These are phyloP conservation scores for Tiaroga cobitis DNA, from an alignment of 2,797 vertebrate genomes.

Conservation along the genomic window DNA sequence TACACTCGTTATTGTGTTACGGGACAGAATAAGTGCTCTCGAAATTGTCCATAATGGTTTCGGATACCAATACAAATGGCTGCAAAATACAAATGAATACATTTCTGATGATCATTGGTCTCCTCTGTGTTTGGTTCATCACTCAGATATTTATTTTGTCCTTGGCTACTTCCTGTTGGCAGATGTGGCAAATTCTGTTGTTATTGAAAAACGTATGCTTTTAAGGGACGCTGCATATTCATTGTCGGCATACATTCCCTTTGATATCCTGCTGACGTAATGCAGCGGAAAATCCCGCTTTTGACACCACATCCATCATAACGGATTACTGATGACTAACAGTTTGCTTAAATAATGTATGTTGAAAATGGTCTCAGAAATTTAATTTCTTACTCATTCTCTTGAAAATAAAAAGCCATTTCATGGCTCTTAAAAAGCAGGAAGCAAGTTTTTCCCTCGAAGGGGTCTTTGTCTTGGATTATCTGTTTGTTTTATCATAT, in stretches of 20 bases:
- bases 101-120: conserved; percentile 2
- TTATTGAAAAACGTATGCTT: conserved; percentile 38
- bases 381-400: conserved; percentile 43
- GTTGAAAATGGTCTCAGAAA: conserved; percentile 35
- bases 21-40: not conserved
- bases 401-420: not conserved
- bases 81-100: not conserved
- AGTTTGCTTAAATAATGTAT: conserved; percentile 37
- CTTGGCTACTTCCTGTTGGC: conserved; percentile 13
- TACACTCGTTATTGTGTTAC: not conserved
- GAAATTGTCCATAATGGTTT: not conserved
- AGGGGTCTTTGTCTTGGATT: conserved; percentile 4
- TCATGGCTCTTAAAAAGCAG: not conserved
- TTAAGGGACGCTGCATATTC: conserved; percentile 30
- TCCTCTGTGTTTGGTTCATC: not conserved
- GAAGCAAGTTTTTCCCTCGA: not conserved
- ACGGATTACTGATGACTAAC: conserved; percentile 32
- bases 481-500: not conserved
- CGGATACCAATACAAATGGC: not conserved
- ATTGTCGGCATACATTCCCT: too few relatives aligned
- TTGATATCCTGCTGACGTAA: conserved; percentile 45
- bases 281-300: conserved; percentile 25
- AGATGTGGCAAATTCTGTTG: conserved; percentile 13
- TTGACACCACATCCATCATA: conserved; percentile 27
- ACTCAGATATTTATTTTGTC: conserved; percentile 1